These are phyloP conservation scores for Ctenochaetus hawaiiensis DNA, from an alignment of 2,797 vertebrate species.

Conservation along the genomic window DNA sequence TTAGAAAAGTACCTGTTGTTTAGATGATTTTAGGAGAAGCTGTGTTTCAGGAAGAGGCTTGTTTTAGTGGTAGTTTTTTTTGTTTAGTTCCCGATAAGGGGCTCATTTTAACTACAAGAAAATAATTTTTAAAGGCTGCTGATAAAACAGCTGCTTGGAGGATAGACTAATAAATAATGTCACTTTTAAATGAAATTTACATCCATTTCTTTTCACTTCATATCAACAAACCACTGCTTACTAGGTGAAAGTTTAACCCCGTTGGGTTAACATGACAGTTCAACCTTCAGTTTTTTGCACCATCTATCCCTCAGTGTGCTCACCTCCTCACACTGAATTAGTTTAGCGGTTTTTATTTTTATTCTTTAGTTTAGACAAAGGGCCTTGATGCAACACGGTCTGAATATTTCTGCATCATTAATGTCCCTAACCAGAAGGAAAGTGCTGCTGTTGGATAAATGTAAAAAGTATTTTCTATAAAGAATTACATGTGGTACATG, in stretches of 20 bases:
- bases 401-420: slow-evolving; percentile 37
- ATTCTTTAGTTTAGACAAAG: background rate
- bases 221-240: too few relatives aligned
- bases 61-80: too few relatives aligned
- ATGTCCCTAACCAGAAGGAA: slow-evolving; percentile 7
- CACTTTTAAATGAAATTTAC: too few relatives aligned
- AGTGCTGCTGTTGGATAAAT: background rate
- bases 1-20: background rate
- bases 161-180: too few relatives aligned
- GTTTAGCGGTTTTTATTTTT: background rate
- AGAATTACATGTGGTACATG: slow-evolving; percentile 34
- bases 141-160: too few relatives aligned
- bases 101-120: too few relatives aligned
- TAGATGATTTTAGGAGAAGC: background rate
- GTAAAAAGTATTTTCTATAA: slow-evolving; percentile 30
- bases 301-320: background rate
- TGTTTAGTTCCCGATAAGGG: too few relatives aligned
- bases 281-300: too few relatives aligned
- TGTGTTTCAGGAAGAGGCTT: background rate
- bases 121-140: too few relatives aligned
- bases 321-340: background rate
- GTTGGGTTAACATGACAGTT: too few relatives aligned
- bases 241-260: too few relatives aligned
- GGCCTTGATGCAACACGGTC: slow-evolving; percentile 3
- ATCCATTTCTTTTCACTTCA: too few relatives aligned